Percentiles rank a stretch among this genome's conserved stretches.
phyloP scores from a whole-genome alignment of 1,140 invertebrate species.

The Drosophila guanche region DNA sequence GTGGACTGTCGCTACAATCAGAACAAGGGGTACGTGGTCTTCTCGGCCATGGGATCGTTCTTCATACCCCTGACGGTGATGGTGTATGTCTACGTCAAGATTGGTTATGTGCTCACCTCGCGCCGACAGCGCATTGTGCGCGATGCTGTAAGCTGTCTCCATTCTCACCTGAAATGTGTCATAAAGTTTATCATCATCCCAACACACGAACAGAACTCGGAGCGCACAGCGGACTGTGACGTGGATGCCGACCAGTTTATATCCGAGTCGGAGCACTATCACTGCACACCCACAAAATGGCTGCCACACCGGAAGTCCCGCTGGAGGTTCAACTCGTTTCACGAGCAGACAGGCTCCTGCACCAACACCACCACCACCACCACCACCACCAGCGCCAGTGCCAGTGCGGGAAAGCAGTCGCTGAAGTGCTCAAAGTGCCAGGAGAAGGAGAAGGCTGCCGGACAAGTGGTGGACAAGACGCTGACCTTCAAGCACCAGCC shows the following conservation, averaged over 20 bases:
- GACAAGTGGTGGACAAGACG: constrained; percentile 44
- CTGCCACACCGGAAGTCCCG: constrained; percentile 71
- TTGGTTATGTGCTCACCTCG: constrained; percentile 92
- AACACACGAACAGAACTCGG: constrained; percentile 55
- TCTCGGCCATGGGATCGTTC: constrained; percentile 94
- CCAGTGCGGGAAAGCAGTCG: constrained; percentile 14
- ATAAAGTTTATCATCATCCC: constrained; percentile 37
- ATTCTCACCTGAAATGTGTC: constrained; percentile 26
- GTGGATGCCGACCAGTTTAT: constrained; percentile 75
- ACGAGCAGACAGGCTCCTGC: constrained; percentile 23
- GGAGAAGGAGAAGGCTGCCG: constrained; percentile 8
- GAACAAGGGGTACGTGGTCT: constrained; percentile 94
- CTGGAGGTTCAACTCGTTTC: constrained; percentile 51
- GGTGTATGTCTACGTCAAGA: constrained; percentile 94
- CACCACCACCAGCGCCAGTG: background rate
- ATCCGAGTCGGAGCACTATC: constrained; percentile 79
- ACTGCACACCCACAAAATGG: constrained; percentile 73
- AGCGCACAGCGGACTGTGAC: constrained; percentile 75
- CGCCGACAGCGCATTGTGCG: constrained; percentile 84
- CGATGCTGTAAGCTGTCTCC: constrained; percentile 70
- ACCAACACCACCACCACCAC: constrained; percentile 11
- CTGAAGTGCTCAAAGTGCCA: constrained; percentile 68
- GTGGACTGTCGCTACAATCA: constrained; percentile 89
- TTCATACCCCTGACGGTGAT: constrained; percentile 96
- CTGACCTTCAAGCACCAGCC: constrained; percentile 69